A percentile compares a stretch with the other conserved stretches of the same genome.
These are phyloP conservation scores for Parauchenoglanis punctatus DNA, from an alignment of 2,797 vertebrate species.

Conservation along the genomic window DNA sequence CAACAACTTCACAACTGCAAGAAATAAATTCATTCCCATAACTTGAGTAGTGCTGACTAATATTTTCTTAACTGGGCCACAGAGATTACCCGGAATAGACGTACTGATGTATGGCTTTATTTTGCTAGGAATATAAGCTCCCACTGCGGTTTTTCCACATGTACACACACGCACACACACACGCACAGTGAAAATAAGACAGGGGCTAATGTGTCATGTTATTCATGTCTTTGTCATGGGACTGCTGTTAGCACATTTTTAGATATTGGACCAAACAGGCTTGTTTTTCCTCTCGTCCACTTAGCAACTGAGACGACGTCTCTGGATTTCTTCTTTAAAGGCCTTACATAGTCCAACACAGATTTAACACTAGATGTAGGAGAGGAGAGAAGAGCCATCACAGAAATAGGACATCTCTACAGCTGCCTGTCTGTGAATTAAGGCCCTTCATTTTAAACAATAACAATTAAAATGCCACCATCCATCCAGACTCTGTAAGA, in stretches of 20 bases:
- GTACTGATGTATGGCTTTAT: conserved; percentile 72
- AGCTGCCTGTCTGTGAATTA: conserved; percentile 21
- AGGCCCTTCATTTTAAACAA: conserved; percentile 38
- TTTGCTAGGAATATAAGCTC: conserved; percentile 72
- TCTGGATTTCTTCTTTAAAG: background rate
- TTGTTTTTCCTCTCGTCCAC: conserved; percentile 56
- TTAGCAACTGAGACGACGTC: conserved; percentile 36
- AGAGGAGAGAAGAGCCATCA: background rate
- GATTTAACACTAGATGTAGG: no score
- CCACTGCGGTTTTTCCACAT: conserved; percentile 31
- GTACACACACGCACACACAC: background rate
- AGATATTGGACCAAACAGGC: conserved; percentile 49
- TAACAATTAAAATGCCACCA: conserved; percentile 52
- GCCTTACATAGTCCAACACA: conserved; percentile 13
- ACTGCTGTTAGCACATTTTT: conserved; percentile 66
- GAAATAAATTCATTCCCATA: conserved; percentile 54
- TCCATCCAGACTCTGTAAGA: conserved; percentile 24
- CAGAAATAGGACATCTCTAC: conserved; percentile 12
- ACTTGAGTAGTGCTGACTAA: conserved; percentile 57
- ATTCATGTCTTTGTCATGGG: conserved; percentile 69
- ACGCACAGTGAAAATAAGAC: background rate
- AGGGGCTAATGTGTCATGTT: conserved; percentile 64
- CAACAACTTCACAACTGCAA: background rate
- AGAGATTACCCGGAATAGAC: conserved; percentile 67
- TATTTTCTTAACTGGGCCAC: conserved; percentile 71